Evolutionary conservation across 2,797 vertebrate species (phyloP).

Genomic region (Enteromius mattozi): DNA sequence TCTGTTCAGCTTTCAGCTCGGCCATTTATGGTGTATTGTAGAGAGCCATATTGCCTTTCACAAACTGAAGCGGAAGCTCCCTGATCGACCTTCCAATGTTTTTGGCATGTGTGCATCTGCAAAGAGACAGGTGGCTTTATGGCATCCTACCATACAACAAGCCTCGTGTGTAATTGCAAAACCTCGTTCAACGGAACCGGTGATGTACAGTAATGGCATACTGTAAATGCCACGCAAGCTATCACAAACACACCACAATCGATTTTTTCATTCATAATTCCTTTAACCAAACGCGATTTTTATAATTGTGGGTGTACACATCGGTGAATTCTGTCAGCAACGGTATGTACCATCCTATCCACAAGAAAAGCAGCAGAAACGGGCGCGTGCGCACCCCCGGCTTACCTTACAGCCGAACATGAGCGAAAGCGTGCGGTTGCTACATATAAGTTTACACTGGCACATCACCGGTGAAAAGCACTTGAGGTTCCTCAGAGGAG

Average conservation of each 20-base stretch:
- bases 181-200: not conserved
- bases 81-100: not conserved
- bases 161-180: not conserved
- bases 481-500: slow-evolving; percentile 79
- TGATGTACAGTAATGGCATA: slow-evolving; percentile 11
- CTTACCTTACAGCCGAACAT: slow-evolving; percentile 85
- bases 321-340: not conserved
- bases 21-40: not conserved
- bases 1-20: not conserved
- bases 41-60: slow-evolving; percentile 13
- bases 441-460: slow-evolving; percentile 88
- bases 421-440: slow-evolving; percentile 85
- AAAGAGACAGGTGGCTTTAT: slow-evolving; percentile 14
- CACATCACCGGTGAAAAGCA: slow-evolving; percentile 87
- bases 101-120: slow-evolving; percentile 1
- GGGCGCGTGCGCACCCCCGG: slow-evolving; percentile 34
- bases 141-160: not conserved
- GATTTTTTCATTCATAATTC: slow-evolving; percentile 9
- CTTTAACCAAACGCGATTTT: not conserved
- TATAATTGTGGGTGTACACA: not conserved
- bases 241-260: not conserved
- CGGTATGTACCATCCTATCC: not conserved
- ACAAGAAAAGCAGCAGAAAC: slow-evolving; percentile 6
- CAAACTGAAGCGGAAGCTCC: not conserved
- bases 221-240: not conserved